Percentiles rank a stretch among this genome's conserved stretches.
These are phyloP conservation scores for Marmota flaviventris DNA, from an alignment of 2,113 vertebrate species.

Conservation along the genomic window DNA sequence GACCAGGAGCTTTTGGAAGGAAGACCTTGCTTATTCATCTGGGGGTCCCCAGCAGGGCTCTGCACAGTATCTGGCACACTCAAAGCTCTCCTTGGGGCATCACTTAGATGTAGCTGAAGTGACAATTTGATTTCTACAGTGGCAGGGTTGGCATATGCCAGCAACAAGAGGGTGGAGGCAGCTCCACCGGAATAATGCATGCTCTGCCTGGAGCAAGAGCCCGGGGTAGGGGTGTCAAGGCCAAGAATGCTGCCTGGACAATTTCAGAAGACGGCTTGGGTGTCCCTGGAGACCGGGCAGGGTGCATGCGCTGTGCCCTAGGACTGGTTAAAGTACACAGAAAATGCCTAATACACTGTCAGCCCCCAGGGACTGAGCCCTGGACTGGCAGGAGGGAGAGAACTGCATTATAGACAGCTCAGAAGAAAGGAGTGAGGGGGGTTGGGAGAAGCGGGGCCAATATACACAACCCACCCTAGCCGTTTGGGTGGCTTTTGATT, in stretches of 20 bases:
- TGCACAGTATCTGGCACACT: not conserved
- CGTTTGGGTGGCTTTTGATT: not conserved
- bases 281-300: not conserved
- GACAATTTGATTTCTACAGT: not conserved
- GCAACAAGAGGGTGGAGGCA: not conserved
- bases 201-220: not conserved
- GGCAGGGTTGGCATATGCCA: not conserved
- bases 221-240: not conserved
- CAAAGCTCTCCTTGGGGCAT: not conserved
- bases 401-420: not conserved
- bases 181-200: not conserved
- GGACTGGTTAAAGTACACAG: slow-evolving; percentile 51
- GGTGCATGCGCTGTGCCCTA: not conserved
- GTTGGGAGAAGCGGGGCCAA: not conserved
- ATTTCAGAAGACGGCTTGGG: slow-evolving; percentile 59
- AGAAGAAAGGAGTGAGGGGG: not conserved
- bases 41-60: not conserved
- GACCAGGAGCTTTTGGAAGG: not conserved
- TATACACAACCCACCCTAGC: not conserved
- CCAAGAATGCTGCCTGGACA: slow-evolving; percentile 50
- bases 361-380: not conserved
- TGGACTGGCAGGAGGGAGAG: not conserved
- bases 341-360: slow-evolving; percentile 14
- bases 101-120: not conserved
- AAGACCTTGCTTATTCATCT: not conserved